Conservation (phyloP, 2,888 invertebrate genomes). For the Hetaerina titia region DNA sequence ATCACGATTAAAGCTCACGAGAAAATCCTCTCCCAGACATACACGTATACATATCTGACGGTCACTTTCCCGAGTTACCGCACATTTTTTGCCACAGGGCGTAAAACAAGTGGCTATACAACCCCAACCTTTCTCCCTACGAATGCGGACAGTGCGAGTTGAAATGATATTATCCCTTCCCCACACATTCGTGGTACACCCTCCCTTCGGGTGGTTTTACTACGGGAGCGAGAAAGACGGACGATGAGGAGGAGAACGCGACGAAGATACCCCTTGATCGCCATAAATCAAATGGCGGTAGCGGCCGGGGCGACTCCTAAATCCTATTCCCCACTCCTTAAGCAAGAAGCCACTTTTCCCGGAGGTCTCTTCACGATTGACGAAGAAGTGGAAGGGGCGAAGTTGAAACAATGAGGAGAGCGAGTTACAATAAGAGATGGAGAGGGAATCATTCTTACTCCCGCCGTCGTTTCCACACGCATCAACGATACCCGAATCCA, state of each 20-base stretch:
- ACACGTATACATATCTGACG: background rate
- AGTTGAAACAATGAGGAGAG: too few species aligned
- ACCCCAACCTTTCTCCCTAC: background rate
- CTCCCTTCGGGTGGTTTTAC: background rate
- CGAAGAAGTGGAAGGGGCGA: too few species aligned
- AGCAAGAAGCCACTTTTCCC: background rate
- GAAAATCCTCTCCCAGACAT: background rate
- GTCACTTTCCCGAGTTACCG: background rate
- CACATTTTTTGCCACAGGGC: background rate
- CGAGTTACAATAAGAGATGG: too few species aligned
- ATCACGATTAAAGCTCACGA: too few species aligned
- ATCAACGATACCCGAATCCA: too few species aligned
- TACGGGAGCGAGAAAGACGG: background rate
- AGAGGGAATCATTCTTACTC: too few species aligned
- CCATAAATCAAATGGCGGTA: background rate
- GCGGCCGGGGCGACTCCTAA: background rate
- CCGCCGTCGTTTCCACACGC: too few species aligned
- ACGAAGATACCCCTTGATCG: background rate
- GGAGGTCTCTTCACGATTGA: too few species aligned
- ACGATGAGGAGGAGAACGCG: too few species aligned
- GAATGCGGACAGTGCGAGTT: background rate
- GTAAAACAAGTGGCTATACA: background rate
- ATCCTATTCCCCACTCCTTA: background rate
- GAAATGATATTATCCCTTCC: background rate
- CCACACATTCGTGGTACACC: background rate